A percentile compares a stretch with the other conserved stretches of the same genome.
These are phyloP conservation scores for Helicoverpa assulta DNA, from an alignment of 2,888 invertebrate species.

Conservation along the genomic window DNA sequence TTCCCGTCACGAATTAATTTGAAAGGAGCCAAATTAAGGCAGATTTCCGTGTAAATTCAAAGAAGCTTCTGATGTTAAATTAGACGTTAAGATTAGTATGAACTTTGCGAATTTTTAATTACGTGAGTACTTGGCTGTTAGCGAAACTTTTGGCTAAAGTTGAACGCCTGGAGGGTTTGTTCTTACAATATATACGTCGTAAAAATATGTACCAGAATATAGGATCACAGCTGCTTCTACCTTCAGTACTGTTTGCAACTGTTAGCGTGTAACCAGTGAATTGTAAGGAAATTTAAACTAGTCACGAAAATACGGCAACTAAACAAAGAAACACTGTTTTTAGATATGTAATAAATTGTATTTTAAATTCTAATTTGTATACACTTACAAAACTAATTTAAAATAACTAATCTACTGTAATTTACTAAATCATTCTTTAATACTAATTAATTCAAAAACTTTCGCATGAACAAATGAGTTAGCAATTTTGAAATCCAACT, in stretches of 20 bases:
- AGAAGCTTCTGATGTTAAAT: slow-evolving; percentile 10
- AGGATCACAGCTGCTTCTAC: no score
- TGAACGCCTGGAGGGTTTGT: not conserved
- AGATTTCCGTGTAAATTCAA: slow-evolving; percentile 24
- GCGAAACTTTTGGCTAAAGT: not conserved
- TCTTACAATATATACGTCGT: not conserved
- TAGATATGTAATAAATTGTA: no score
- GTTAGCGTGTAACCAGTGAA: no score
- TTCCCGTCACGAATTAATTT: slow-evolving; percentile 34
- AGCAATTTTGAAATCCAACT: not conserved
- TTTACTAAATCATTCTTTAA: no score
- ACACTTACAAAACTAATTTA: not conserved
- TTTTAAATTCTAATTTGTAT: no score
- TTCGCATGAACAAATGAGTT: not conserved
- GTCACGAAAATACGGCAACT: no score
- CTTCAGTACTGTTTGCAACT: no score
- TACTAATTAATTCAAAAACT: not conserved
- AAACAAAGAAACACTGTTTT: no score
- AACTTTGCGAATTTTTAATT: slow-evolving; percentile 32
- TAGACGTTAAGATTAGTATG: slow-evolving; percentile 18
- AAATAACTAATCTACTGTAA: not conserved
- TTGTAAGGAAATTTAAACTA: no score
- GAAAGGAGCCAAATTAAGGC: slow-evolving; percentile 29
- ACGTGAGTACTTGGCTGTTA: not conserved
- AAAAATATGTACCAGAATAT: not conserved